A percentile compares a stretch with the other conserved stretches of the same genome.
Conservation (phyloP, 2,888 invertebrate species). For the Ormyrus thymus region DNA sequence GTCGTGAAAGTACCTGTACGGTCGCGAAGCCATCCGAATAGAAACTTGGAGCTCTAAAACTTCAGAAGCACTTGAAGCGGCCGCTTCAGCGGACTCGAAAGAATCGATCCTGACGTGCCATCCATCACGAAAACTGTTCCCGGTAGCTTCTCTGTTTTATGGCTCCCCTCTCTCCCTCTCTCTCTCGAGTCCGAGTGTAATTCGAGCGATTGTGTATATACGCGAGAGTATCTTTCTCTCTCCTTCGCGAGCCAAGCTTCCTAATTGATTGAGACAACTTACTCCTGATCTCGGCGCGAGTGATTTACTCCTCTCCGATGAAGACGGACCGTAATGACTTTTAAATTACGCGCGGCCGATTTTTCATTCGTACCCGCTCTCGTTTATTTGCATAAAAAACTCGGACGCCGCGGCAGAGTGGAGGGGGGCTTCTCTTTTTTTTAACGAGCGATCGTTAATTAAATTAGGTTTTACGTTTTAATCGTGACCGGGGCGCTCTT, state of each 20-base stretch:
- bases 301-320: constrained; percentile 30
- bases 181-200: constrained; percentile 24
- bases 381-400: constrained; percentile 33
- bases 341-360: constrained; percentile 18
- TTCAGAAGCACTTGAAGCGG: constrained; percentile 9
- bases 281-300: background rate
- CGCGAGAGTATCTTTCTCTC: no score
- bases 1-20: no score
- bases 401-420: constrained; percentile 14
- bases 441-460: constrained; percentile 48
- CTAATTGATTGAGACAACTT: constrained; percentile 50
- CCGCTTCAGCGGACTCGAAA: background rate
- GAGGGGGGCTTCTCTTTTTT: background rate
- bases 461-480: constrained; percentile 39
- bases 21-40: background rate
- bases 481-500: constrained; percentile 6
- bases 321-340: constrained; percentile 25
- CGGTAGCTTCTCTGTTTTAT: constrained; percentile 27
- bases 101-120: constrained; percentile 36
- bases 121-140: constrained; percentile 30
- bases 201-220: constrained; percentile 3
- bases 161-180: background rate
- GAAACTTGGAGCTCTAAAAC: background rate
- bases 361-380: constrained; percentile 2
- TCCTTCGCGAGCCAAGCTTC: background rate